phyloP scores from a whole-genome alignment of 2,797 vertebrate genomes.

The Lutjanus argentimaculatus region DNA sequence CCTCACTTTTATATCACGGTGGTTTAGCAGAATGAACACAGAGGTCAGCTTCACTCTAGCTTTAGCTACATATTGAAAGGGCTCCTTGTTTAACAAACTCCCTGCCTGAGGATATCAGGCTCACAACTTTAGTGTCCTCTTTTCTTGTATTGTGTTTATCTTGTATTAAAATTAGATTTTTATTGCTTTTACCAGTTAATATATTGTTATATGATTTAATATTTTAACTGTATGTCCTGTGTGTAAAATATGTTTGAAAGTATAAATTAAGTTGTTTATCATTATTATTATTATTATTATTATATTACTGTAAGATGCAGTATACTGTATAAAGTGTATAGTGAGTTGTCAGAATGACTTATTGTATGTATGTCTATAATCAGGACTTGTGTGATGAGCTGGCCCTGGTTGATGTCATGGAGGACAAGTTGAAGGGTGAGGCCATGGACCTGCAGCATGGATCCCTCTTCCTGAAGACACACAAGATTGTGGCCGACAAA shows the following conservation, averaged over 20 bases:
- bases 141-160: too few species aligned
- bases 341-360: slow-evolving; percentile 2
- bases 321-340: background rate
- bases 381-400: slow-evolving; percentile 96
- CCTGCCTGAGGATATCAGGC: too few species aligned
- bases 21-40: background rate
- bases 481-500: slow-evolving; percentile 95
- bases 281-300: too few species aligned
- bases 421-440: slow-evolving; percentile 98
- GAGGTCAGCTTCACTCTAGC: background rate
- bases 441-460: slow-evolving; percentile 97
- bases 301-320: background rate
- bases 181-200: too few species aligned
- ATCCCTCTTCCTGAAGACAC: slow-evolving; percentile 95
- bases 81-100: too few species aligned
- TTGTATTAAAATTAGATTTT: too few species aligned
- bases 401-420: slow-evolving; percentile 97
- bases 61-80: background rate
- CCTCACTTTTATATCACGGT: background rate
- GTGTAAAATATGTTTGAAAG: too few species aligned
- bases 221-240: too few species aligned
- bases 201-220: too few species aligned
- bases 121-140: too few species aligned
- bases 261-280: too few species aligned
- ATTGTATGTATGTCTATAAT: background rate